Conservation (phyloP, 2,888 invertebrate species). For the Leptopterna dolabrata region DNA sequence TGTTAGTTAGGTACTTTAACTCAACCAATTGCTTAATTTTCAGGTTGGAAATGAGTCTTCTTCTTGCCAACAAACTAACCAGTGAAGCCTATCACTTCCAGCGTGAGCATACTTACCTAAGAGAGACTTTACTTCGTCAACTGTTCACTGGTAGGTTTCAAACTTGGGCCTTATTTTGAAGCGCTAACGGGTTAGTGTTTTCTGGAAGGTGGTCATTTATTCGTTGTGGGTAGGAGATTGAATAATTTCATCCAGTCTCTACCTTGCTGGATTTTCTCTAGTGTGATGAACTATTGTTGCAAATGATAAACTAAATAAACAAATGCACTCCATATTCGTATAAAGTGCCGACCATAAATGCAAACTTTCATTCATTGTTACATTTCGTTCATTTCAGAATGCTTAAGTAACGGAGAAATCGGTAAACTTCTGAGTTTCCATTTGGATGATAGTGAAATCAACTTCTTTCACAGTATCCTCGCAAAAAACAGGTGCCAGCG, state of each 20-base stretch:
- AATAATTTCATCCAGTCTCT: no score
- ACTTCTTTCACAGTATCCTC: slow-evolving; percentile 75
- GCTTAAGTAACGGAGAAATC: slow-evolving; percentile 71
- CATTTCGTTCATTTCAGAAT: slow-evolving; percentile 67
- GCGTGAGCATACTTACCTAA: slow-evolving; percentile 69
- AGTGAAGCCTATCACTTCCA: slow-evolving; percentile 77
- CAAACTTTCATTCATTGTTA: no score
- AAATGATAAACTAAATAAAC: no score
- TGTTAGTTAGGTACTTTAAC: no score
- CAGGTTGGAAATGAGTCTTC: slow-evolving; percentile 71
- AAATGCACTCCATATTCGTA: no score
- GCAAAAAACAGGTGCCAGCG: slow-evolving; percentile 70
- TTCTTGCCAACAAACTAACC: slow-evolving; percentile 74
- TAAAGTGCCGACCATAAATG: no score
- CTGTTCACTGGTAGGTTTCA: slow-evolving; percentile 67
- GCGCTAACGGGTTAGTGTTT: no score
- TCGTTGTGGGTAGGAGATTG: no score
- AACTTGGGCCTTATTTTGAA: background rate
- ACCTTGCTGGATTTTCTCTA: no score
- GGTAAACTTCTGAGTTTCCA: slow-evolving; percentile 74
- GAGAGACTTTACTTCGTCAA: slow-evolving; percentile 69
- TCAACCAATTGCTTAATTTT: slow-evolving; percentile 60
- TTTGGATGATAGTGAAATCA: slow-evolving; percentile 75
- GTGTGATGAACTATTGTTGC: background rate
- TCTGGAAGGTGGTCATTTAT: no score